Evolutionary conservation across 37 sponge, comb jelly and placozoan genomes (phyloP).

Genomic region (Diacarnus erythraeanus): DNA sequence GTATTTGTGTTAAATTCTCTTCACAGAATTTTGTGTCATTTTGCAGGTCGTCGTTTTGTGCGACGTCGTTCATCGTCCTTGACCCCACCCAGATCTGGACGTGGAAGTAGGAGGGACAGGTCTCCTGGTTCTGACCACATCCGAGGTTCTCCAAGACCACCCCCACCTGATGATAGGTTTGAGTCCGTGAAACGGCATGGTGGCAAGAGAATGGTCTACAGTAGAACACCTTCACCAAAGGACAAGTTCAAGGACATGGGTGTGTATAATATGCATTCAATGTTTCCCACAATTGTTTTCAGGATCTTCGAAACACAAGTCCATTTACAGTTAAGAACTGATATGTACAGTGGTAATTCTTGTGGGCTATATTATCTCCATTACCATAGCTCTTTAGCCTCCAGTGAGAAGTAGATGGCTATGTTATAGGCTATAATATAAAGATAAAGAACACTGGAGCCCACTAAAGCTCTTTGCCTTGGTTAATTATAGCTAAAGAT

Average conservation of each 20-base stretch:
- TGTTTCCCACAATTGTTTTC: no score
- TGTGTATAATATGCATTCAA: no score
- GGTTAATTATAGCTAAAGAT: no score
- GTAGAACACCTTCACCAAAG: constrained; percentile 26
- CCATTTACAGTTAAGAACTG: no score
- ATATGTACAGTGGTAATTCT: no score
- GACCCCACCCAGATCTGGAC: constrained; percentile 12
- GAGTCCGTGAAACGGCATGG: background rate
- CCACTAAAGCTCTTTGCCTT: no score
- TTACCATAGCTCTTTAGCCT: no score
- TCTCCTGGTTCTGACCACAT: constrained; percentile 21
- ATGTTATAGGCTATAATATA: no score
- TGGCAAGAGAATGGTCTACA: background rate
- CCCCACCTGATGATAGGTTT: background rate
- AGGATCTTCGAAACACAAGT: no score
- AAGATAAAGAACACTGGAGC: no score
- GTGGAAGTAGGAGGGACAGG: background rate
- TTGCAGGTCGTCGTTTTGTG: background rate
- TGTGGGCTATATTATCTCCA: no score
- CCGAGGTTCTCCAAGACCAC: constrained; percentile 13
- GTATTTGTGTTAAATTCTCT: background rate
- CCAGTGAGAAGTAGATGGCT: no score
- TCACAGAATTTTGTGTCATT: background rate
- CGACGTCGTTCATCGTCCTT: constrained; percentile 32
- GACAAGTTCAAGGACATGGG: constrained; percentile 10